A percentile compares a stretch with the other conserved stretches of the same genome.
Conservation (phyloP, 2,113 vertebrate species). For the Notothenia coriiceps region DNA sequence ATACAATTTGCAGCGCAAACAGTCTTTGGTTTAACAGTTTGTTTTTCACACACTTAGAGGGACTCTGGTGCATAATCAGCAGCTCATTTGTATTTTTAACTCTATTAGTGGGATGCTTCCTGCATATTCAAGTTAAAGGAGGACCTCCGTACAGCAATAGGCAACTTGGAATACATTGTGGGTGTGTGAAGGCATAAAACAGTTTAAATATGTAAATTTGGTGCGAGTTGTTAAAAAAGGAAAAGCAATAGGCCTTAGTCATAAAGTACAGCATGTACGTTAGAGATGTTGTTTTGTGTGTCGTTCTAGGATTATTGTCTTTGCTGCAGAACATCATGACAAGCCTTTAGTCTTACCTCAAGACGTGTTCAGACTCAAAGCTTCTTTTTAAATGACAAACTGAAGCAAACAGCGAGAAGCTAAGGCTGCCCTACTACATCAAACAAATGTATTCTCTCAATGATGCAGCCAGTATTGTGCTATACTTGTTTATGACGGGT, state of each 20-base stretch:
- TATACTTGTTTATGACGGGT: not conserved
- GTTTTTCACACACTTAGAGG: conserved; percentile 41
- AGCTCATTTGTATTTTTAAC: conserved; percentile 42
- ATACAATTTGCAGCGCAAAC: conserved; percentile 38
- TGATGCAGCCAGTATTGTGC: not conserved
- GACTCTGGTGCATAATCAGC: conserved; percentile 61
- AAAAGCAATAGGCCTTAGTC: not conserved
- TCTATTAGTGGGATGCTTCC: conserved; percentile 6
- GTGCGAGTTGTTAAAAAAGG: not conserved
- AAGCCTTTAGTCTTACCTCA: not conserved
- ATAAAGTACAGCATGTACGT: not conserved
- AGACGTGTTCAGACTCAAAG: not conserved
- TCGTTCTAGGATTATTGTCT: not conserved
- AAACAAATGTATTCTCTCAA: not conserved
- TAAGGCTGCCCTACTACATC: not conserved
- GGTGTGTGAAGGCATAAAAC: not conserved
- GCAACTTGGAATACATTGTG: not conserved
- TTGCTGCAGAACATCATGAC: not conserved
- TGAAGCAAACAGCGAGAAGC: not conserved
- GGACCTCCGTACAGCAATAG: not conserved
- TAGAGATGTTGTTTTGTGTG: not conserved
- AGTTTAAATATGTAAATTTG: not conserved
- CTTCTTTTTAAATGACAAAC: conserved; percentile 19
- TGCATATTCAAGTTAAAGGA: conserved; percentile 3
- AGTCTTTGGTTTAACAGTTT: conserved; percentile 43